These are phyloP conservation scores for Cyrtorhinus lividipennis DNA, from an alignment of 1,140 invertebrate species.

Conservation along the genomic window DNA sequence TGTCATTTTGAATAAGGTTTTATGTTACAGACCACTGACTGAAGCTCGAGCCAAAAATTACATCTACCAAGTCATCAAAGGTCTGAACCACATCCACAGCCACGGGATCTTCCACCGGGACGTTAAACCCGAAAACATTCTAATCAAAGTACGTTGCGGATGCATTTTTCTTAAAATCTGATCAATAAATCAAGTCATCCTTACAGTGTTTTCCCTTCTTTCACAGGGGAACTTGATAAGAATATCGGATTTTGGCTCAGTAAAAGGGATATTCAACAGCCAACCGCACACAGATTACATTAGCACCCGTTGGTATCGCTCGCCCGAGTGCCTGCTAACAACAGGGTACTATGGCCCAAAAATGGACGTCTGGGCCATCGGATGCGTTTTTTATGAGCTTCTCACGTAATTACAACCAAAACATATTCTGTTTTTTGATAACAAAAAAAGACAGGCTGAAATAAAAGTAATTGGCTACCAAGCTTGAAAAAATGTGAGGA, in stretches of 20 bases:
- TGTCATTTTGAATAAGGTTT: too few species aligned
- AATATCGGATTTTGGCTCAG: constrained; percentile 45
- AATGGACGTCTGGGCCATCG: constrained; percentile 57
- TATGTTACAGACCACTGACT: constrained; percentile 28
- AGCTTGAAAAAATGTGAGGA: too few species aligned
- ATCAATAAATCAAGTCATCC: too few species aligned
- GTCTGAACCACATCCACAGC: constrained; percentile 39
- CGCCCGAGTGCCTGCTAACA: constrained; percentile 52
- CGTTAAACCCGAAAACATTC: constrained; percentile 56
- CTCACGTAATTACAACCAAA: constrained; percentile 35
- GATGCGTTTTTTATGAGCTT: constrained; percentile 56
- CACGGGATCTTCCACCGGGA: constrained; percentile 49
- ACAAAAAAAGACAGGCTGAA: too few species aligned
- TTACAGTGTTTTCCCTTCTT: too few species aligned
- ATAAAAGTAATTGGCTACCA: too few species aligned
- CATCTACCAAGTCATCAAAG: constrained; percentile 43
- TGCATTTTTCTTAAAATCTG: too few species aligned
- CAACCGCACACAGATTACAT: constrained; percentile 56
- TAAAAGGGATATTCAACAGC: constrained; percentile 38
- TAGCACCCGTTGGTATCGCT: constrained; percentile 53
- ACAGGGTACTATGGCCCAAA: constrained; percentile 48
- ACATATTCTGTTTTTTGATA: background rate
- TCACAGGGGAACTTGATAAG: constrained; percentile 41
- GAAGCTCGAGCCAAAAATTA: constrained; percentile 33
- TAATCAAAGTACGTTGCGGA: constrained; percentile 38